These are phyloP conservation scores for Pogonomyrmex barbatus DNA, from an alignment of 1,140 invertebrate genomes.

Conservation along the genomic window DNA sequence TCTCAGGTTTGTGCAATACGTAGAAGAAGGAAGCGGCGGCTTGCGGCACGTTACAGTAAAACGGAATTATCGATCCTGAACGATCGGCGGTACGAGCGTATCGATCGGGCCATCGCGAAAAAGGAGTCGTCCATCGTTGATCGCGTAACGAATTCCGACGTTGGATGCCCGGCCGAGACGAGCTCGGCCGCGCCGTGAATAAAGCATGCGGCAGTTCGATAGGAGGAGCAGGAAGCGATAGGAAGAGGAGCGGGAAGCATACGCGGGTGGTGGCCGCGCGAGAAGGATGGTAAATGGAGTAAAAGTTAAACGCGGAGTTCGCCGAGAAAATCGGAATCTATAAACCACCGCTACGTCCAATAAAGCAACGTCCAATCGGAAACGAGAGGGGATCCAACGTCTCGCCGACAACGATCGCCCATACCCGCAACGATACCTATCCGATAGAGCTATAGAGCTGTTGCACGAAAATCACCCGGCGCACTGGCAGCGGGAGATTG, in stretches of 20 bases:
- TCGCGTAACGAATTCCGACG: constrained; percentile 59
- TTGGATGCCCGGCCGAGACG: constrained; percentile 48
- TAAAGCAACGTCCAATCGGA: constrained; percentile 76
- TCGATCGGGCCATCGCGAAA: constrained; percentile 37
- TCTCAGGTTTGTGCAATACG: constrained; percentile 15
- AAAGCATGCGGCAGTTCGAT: constrained; percentile 48
- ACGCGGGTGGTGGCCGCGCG: constrained; percentile 7
- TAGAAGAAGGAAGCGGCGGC: background rate
- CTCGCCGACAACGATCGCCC: constrained; percentile 4
- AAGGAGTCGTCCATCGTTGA: constrained; percentile 55
- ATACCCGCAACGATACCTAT: constrained; percentile 47
- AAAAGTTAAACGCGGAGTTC: constrained; percentile 37
- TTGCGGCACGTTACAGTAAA: constrained; percentile 30
- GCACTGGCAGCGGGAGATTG: constrained; percentile 53
- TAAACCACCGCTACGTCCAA: constrained; percentile 73
- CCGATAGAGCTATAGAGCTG: constrained; percentile 38
- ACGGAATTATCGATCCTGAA: constrained; percentile 41
- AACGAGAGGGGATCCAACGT: constrained; percentile 56
- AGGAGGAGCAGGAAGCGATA: background rate
- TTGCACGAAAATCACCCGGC: constrained; percentile 59
- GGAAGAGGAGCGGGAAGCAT: background rate
- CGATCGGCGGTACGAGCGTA: constrained; percentile 13
- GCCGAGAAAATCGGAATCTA: constrained; percentile 76
- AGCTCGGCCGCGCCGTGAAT: constrained; percentile 57
- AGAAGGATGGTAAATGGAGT: constrained; percentile 15